A percentile compares a stretch with the other conserved stretches of the same genome.
Conservation (phyloP, 2,888 invertebrate species). For the Caenorhabditis macrosperma region DNA sequence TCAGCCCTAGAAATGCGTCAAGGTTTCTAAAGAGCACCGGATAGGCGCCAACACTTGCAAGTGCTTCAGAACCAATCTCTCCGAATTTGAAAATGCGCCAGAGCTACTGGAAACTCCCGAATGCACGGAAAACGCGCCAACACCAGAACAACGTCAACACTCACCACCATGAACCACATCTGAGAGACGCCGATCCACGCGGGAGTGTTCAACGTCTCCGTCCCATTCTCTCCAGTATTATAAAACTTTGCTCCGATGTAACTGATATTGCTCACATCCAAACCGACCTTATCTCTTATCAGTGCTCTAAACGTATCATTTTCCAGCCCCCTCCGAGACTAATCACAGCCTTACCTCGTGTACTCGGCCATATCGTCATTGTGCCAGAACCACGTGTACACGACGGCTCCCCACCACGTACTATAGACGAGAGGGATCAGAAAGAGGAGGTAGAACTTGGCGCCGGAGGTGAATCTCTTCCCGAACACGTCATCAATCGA, state of each 20-base stretch:
- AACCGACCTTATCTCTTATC: constrained; percentile 14
- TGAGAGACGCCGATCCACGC: constrained; percentile 31
- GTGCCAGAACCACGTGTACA: constrained; percentile 19
- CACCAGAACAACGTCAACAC: not conserved
- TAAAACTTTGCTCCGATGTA: constrained; percentile 44
- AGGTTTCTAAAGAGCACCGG: too few relatives aligned
- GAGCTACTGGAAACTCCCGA: too few relatives aligned
- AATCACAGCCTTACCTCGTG: too few relatives aligned
- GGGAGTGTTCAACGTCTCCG: not conserved
- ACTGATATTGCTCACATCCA: constrained; percentile 21
- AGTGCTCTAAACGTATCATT: constrained; percentile 7
- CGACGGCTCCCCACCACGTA: constrained; percentile 30
- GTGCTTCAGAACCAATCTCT: too few relatives aligned
- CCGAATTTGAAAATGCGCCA: too few relatives aligned
- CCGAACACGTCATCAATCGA: constrained; percentile 28
- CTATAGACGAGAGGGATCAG: constrained; percentile 23
- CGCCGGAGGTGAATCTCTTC: constrained; percentile 1
- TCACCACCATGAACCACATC: constrained; percentile 41
- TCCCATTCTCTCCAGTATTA: constrained; percentile 6
- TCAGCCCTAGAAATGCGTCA: not conserved
- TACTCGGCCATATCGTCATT: constrained; percentile 30
- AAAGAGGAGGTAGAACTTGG: constrained; percentile 23
- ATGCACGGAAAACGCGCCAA: too few relatives aligned
- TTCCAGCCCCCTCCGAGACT: not conserved
- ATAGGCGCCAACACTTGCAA: too few relatives aligned